Evolutionary conservation across 1,140 invertebrate genomes (phyloP).

Genomic region (Pissodes strobi): DNA sequence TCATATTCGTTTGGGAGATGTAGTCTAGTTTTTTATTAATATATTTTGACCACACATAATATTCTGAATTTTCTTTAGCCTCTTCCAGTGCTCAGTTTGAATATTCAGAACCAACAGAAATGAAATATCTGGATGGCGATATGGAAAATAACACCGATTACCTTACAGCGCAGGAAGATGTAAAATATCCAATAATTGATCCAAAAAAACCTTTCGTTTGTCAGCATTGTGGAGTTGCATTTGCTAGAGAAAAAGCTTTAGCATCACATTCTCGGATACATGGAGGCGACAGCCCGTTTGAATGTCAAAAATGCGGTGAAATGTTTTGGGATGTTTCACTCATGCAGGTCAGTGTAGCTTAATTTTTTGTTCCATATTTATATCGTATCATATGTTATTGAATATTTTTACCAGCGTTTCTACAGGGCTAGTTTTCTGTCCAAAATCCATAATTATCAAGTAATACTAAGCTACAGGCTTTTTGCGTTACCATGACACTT

Average conservation of each 20-base stretch:
- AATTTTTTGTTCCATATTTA: too few relatives aligned
- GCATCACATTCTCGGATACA: conserved; percentile 73
- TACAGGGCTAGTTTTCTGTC: too few relatives aligned
- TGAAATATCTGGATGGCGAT: conserved; percentile 53
- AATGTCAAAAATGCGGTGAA: conserved; percentile 75
- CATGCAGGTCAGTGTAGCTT: too few relatives aligned
- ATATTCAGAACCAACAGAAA: conserved; percentile 43
- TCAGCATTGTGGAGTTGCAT: conserved; percentile 76
- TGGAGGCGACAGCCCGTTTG: conserved; percentile 74
- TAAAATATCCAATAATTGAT: conserved; percentile 68
- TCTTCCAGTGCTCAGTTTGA: conserved; percentile 18
- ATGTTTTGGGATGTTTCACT: conserved; percentile 76
- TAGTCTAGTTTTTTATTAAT: too few relatives aligned
- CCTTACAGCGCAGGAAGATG: conserved; percentile 18
- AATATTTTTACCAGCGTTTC: too few relatives aligned
- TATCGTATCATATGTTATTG: too few relatives aligned
- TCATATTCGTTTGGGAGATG: too few relatives aligned
- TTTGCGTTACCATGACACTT: too few relatives aligned
- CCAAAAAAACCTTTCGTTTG: conserved; percentile 78
- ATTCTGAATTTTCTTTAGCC: neutral
- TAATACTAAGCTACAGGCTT: too few relatives aligned
- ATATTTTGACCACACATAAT: too few relatives aligned
- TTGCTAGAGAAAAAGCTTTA: conserved; percentile 78
- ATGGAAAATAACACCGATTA: conserved; percentile 54
- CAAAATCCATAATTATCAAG: too few relatives aligned